Evolutionary conservation across 2,888 invertebrate species (phyloP), one percentile per base, ranked within the genome.

Genomic region (Nemotelus pantherinus): DNA sequence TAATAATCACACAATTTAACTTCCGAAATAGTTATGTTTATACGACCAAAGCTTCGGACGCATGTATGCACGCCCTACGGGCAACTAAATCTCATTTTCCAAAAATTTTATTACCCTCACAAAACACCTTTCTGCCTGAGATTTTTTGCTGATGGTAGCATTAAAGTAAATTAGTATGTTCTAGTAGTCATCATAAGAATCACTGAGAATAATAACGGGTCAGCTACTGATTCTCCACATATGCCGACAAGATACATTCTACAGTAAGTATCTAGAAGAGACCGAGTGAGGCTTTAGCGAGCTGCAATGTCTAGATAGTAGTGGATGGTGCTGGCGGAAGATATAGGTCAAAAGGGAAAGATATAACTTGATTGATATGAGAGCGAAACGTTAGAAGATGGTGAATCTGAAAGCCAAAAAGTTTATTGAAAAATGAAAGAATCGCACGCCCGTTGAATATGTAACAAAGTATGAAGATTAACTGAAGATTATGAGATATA

Each of bases 281-380:
- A 25, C 25, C 25, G 25, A 25, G 25, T 1, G 41, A 60, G 25
- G 41, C 41, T n/a, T 60, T 41, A 43, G 3, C 25, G 60, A 25
- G 4, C 41, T 6, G 41, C 25, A 60, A 60, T 60, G 39, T 39
- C 50, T 67, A 47, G 67, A 67, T 48, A 67, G 25, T 25, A 25
- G 25, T 25, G 25, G 25, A 25, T 25, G 10, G 39, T 67, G 67
- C 67, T 50, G 50, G 48, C 39, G n/a, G 25, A 67, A 67, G 48
- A 67, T 67, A 25, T 67, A 39, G 67, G 67, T 67, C 67, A 67
- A 39, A 67, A 67, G 67, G 67, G 67, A 67, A 60, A 60, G 41
- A 67, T 67, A 25, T 47, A 47, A 41, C 50, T 47, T 67, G 67
- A 67, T 67, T 67, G 67, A 67, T 67, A 47, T 67, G 67, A 47